Base-by-base conservation (phyloP, 2,113 vertebrate species). In the Struthio camelus region DNA sequence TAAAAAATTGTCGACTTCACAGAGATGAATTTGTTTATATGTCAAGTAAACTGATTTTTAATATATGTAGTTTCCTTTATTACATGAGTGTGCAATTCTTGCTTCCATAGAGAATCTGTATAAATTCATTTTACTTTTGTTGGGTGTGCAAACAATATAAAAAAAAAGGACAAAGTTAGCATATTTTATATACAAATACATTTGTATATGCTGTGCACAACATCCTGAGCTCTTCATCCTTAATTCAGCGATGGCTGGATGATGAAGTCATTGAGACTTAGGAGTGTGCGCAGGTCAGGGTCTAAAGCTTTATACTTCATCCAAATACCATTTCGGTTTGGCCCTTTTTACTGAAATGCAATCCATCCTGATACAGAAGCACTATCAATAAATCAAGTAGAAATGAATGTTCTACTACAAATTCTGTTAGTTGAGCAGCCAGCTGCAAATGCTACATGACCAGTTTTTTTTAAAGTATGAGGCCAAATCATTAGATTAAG, bases 261-360 rank as follows among this genome's bases (percentile, higher is more conserved):
- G 94, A 97, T 96, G 93, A 95, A 95, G 79, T 91, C 79, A 80
- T 56, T 65, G 79, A 83, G 34, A 40, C 56, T 90, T 90, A 90
- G 64, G 69, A 93, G 87, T 75, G 59, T 59, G 32, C 82, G 71
- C 85, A 94, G 96, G 95, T 96, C 95, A 75, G 82, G n/a, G 32
- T 90, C 85, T 93, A 88, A 88, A 95, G 51, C 89, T 95, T 97
- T 95, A 89, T 91, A 95, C 89, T 96, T 96, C 67, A 90, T 97
- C 89, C 96, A 95, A 95, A 94, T 61, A 90, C 85, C 89, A 90
- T 94, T 94, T 95, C 91, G 81, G 72, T 91, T 95, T 95, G 93
- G 89, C 89, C 86, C 87, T 93, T 95, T 96, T 87, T 90, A 72
- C 89, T 79, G 89, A 95, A 77, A 75, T 65, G 81, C 79, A 94